Conservation (phyloP, 2,113 vertebrate genomes). For the Psephotus haematonotus region DNA sequence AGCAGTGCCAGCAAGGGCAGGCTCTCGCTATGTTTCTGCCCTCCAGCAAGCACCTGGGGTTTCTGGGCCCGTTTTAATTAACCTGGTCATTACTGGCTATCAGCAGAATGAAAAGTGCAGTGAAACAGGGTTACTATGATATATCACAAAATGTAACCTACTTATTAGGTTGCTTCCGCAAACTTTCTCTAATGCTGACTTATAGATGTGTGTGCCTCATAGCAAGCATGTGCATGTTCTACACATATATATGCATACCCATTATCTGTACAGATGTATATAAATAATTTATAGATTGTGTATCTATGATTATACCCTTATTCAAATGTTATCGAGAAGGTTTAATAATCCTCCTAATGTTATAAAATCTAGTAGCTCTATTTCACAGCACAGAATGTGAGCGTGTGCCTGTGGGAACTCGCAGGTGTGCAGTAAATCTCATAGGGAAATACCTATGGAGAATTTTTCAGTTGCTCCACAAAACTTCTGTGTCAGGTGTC, state of each 20-base stretch:
- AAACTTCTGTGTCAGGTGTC: neutral
- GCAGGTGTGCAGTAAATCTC: neutral
- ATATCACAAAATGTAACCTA: neutral
- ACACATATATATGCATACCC: no score
- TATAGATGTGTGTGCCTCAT: neutral
- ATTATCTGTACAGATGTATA: neutral
- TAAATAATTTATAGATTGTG: neutral
- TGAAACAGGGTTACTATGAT: neutral
- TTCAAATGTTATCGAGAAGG: neutral
- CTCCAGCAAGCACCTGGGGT: neutral
- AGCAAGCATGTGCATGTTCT: neutral
- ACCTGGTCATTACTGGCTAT: neutral
- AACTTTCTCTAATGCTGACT: neutral
- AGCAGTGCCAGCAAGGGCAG: neutral
- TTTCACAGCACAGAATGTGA: neutral
- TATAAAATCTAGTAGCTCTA: neutral
- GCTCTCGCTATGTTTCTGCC: neutral
- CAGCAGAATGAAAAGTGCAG: neutral
- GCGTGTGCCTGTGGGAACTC: neutral
- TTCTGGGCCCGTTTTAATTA: neutral
- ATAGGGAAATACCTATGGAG: fast-evolving
- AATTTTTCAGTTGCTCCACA: neutral
- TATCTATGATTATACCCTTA: neutral
- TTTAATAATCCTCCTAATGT: neutral
- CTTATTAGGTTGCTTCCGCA: neutral